Evolutionary conservation across 2,888 invertebrate genomes (phyloP).

Genomic region (Spodoptera picta): DNA sequence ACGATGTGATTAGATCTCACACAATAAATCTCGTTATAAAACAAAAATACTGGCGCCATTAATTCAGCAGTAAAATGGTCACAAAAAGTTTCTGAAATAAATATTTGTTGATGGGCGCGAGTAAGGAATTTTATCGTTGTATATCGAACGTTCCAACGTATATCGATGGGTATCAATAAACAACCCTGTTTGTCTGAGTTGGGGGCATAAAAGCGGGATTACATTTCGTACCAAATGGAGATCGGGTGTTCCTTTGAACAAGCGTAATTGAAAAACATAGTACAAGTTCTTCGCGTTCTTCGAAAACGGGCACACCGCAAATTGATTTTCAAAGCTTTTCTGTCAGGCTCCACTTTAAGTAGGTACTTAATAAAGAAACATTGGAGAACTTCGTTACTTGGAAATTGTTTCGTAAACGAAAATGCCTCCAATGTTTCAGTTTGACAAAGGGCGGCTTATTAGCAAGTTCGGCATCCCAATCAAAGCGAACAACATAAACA

Average conservation of each 20-base stretch:
- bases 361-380: conserved; percentile 25
- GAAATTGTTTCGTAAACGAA: conserved; percentile 18
- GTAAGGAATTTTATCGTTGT: conserved; percentile 42
- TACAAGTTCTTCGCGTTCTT: conserved; percentile 11
- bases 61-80: conserved; percentile 48
- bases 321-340: conserved; percentile 13
- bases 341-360: conserved; percentile 25
- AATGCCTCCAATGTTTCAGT: conserved; percentile 13
- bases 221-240: conserved; percentile 43
- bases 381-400: conserved; percentile 9
- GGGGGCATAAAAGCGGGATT: conserved; percentile 41
- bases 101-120: conserved; percentile 32
- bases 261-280: conserved; percentile 26
- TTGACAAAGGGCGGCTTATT: conserved; percentile 44
- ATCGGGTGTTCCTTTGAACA: conserved; percentile 41
- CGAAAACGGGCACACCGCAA: not conserved
- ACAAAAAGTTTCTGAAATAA: conserved; percentile 47
- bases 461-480: conserved; percentile 32
- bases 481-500: conserved; percentile 45
- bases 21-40: conserved; percentile 54
- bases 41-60: conserved; percentile 49
- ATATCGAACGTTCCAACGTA: conserved; percentile 39
- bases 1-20: conserved; percentile 55
- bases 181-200: conserved; percentile 35
- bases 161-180: conserved; percentile 47